A percentile compares a stretch with the other conserved stretches of the same genome.
Evolutionary conservation across 2,113 vertebrate genomes (phyloP).

Genomic region (Casuarius casuarius): DNA sequence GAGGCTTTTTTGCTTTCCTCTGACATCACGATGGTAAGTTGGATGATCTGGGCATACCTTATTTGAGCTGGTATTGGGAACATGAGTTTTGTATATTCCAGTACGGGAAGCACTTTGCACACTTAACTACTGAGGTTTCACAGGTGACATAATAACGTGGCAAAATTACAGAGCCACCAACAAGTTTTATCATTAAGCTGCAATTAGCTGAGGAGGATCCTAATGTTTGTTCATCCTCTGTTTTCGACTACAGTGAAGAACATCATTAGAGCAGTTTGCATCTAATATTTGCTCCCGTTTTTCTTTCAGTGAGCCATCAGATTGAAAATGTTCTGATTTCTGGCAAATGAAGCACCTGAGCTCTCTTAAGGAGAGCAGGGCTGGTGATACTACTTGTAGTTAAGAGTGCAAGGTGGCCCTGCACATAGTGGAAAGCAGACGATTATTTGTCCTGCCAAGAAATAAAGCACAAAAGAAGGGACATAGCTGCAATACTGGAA

Average conservation of each 20-base stretch:
- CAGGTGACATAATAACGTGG: background rate
- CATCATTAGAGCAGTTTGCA: background rate
- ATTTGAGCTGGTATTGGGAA: background rate
- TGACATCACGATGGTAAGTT: background rate
- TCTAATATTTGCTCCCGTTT: background rate
- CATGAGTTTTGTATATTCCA: rapidly evolving
- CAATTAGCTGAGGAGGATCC: background rate
- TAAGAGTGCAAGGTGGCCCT: too few species aligned
- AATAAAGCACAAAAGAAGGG: rapidly evolving
- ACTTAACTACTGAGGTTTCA: too few species aligned
- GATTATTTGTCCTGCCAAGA: background rate
- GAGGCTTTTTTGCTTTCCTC: background rate
- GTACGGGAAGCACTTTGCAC: background rate
- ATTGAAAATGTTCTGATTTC: background rate
- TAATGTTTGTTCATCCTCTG: background rate
- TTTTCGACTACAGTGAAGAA: background rate
- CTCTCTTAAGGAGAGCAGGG: background rate
- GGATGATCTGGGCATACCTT: too few species aligned
- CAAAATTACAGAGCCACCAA: rapidly evolving
- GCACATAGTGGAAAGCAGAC: background rate
- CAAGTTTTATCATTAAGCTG: background rate
- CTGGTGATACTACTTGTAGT: too few species aligned
- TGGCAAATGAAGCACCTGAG: background rate
- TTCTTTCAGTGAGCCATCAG: background rate
- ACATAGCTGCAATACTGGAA: background rate